Percentiles rank a stretch among this genome's conserved stretches.
phyloP scores from a whole-genome alignment of 2,797 vertebrate species.

The Liasis olivaceus region DNA sequence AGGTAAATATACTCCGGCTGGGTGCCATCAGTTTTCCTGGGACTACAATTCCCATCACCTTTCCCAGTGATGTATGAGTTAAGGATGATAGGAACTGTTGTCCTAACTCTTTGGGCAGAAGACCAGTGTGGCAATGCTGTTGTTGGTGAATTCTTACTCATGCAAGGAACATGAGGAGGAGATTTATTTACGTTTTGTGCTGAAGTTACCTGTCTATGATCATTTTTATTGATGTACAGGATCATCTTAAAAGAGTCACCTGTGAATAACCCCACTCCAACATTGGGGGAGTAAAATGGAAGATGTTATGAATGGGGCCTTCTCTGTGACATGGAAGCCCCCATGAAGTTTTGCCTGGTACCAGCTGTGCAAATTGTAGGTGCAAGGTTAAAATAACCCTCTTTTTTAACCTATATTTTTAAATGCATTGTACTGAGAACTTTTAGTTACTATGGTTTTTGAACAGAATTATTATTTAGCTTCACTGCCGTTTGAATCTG shows the following conservation, averaged over 20 bases:
- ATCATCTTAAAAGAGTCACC: background rate
- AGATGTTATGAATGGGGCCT: too few relatives aligned
- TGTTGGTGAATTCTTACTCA: background rate
- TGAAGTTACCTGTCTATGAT: background rate
- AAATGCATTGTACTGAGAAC: background rate
- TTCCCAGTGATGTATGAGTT: background rate
- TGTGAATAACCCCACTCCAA: background rate
- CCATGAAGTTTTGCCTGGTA: background rate
- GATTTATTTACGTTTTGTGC: background rate
- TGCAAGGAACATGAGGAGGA: background rate
- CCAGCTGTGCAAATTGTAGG: background rate
- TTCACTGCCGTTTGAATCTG: conserved; percentile 1
- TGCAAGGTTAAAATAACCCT: background rate
- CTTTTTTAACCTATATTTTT: background rate
- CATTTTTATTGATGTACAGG: background rate
- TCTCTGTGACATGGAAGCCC: background rate
- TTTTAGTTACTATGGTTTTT: background rate
- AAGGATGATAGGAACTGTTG: background rate
- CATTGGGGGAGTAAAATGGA: background rate
- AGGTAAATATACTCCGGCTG: background rate
- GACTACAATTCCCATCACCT: background rate
- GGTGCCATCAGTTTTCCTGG: background rate
- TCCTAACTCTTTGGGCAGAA: background rate
- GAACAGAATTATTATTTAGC: background rate
- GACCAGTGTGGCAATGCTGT: background rate